A percentile compares a stretch with the other conserved stretches of the same genome.
Evolutionary conservation across 23 tunicate species (phyloP).

Genomic region (Diplosoma virens): DNA sequence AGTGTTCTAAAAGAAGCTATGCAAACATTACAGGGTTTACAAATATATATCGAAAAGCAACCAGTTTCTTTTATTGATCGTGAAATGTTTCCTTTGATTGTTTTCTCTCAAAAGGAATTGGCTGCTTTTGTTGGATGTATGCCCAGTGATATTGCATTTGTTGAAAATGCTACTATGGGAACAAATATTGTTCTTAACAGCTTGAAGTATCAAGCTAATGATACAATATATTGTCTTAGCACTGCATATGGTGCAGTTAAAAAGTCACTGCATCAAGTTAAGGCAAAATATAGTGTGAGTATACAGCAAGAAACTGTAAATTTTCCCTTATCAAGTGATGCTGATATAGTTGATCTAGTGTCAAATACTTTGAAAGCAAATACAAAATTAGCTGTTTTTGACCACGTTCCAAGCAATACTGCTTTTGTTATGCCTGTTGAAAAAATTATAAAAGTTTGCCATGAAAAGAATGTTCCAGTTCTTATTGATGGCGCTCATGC

Average conservation of each 20-base stretch:
- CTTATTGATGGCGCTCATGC: slow-evolving; percentile 92
- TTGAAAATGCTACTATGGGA: slow-evolving; percentile 81
- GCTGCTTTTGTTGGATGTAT: slow-evolving; percentile 69
- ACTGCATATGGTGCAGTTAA: slow-evolving; percentile 89
- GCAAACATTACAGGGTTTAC: slow-evolving; percentile 36
- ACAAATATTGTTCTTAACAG: slow-evolving; percentile 73
- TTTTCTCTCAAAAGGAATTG: slow-evolving; percentile 57
- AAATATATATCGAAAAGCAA: slow-evolving; percentile 60
- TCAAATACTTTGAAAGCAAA: slow-evolving; percentile 28
- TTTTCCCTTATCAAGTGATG: slow-evolving; percentile 44
- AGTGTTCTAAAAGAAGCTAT: slow-evolving; percentile 64
- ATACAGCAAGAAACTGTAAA: slow-evolving; percentile 44
- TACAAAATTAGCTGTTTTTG: slow-evolving; percentile 73
- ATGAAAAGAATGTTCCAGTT: slow-evolving; percentile 67
- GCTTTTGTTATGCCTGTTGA: slow-evolving; percentile 72
- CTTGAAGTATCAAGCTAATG: slow-evolving; percentile 31
- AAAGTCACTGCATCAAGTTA: slow-evolving; percentile 51
- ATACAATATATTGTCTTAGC: slow-evolving; percentile 55
- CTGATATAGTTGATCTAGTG: slow-evolving; percentile 51
- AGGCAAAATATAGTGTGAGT: slow-evolving; percentile 43
- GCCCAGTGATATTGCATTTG: slow-evolving; percentile 61
- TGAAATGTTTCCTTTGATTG: slow-evolving; percentile 70
- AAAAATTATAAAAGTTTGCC: slow-evolving; percentile 59
- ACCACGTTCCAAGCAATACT: slow-evolving; percentile 79
- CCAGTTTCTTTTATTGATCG: slow-evolving; percentile 82